A percentile compares a stretch with the other conserved stretches of the same genome.
phyloP scores from a whole-genome alignment of 2,113 vertebrate species.

The Coptodon bakossiorum region DNA sequence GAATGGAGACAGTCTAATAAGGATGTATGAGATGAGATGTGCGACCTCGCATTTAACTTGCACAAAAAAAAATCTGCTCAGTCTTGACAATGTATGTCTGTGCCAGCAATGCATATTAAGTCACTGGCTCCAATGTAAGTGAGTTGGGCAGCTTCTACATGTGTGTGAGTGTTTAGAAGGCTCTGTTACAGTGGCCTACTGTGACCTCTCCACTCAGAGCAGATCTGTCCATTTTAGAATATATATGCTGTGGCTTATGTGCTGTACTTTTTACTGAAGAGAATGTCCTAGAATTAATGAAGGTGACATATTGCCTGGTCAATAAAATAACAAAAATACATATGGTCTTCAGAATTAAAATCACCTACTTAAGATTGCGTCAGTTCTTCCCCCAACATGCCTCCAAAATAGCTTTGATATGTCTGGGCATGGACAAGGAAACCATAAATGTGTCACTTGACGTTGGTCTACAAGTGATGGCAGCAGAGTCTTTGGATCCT shows the following conservation, averaged over 20 bases:
- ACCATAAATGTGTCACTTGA: not conserved
- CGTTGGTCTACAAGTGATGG: not conserved
- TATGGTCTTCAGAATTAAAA: not conserved
- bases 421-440: not conserved
- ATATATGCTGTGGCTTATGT: not conserved
- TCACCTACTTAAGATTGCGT: not conserved
- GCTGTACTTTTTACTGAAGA: not conserved
- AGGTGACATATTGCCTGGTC: not conserved
- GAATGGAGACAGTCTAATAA: slow-evolving; percentile 2
- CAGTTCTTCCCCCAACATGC: not conserved
- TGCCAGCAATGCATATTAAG: slow-evolving; percentile 23
- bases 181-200: not conserved
- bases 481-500: not conserved
- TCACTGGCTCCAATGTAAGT: slow-evolving; percentile 27
- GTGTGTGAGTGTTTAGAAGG: not conserved
- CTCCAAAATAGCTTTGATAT: not conserved
- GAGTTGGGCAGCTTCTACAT: slow-evolving; percentile 2
- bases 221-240: not conserved
- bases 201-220: not conserved
- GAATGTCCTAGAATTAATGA: not conserved
- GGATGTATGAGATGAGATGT: not conserved
- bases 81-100: not conserved
- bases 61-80: not conserved
- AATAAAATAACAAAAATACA: not conserved
- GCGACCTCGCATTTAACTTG: not conserved